Evolutionary conservation across 2,797 vertebrate genomes (phyloP), one percentile per base, ranked within the genome.

Genomic region (Fistularia commersonii): DNA sequence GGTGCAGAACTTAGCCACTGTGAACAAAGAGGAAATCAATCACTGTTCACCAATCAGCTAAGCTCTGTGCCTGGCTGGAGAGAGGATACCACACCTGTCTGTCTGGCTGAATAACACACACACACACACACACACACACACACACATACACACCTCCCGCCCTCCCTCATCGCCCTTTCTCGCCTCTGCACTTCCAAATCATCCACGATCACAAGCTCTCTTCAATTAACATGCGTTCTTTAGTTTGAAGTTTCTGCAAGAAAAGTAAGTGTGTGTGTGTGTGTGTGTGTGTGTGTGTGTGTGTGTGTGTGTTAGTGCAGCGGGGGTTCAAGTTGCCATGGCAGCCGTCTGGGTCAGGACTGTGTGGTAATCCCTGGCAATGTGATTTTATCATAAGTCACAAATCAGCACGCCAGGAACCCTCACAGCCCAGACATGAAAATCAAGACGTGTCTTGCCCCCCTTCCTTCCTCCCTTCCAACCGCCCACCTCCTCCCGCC

Each of bases 341-440:
- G 87, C 81, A 92, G 94, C 90, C 78, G 93, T 84, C 89, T 85
- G 63, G 87, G 93, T 92, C 88, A 87, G 90, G 90, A 91, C 84
- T 93, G 86, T 89, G 96, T 98, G 97, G 97, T 98, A 98, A 99
- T 99, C 97, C 96, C 96, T 99, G 97, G 97, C 97, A 98, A 98
- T 99, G 97, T 99, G 97, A 99, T 98, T 99, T 99, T 94, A 95
- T 98, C 92, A 96, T 93, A 97, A 97, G 74, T 96, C 96, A 97
- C 96, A 99, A 99, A 99, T 99, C 97, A 99, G 95, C 95, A 98
- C 95, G 97, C 97, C 97, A 99, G 97, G 96, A 98, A 99, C 96
- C 97, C 97, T 92, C 93, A 94, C 95, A 94, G 89, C 93, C 92
- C 92, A 88, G 90, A 95, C 95, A 94, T 85, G 86, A 84, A 83